Base-by-base conservation (phyloP, 2,888 invertebrate species). In the Scaptomyza flava region DNA sequence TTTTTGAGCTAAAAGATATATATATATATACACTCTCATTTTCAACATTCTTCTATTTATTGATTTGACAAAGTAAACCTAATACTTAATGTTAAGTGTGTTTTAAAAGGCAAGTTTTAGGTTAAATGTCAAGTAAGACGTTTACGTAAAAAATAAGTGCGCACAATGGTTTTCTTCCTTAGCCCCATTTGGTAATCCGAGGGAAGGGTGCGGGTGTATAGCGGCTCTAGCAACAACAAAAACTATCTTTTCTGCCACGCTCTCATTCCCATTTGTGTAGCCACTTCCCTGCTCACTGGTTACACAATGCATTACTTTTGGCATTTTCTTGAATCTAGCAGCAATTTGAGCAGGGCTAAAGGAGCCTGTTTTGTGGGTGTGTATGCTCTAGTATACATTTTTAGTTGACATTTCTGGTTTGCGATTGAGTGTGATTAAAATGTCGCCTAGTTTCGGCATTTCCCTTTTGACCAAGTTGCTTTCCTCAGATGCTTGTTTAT, bases 361-460 rank as follows among this genome's bases (percentile, higher is more conserved):
- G 27, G 23, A 41, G 9, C n/a, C 11, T 36, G 20, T 38, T 36
- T 34, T 38, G 56, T 2, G 27, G 12, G 48, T 23, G 36, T 14
- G 34, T 46, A 31, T 41, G 47, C 33, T 27, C 27, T 27, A 27
- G 27, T 27, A 4, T 5, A 27, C 4, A 23, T 23, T 23, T 23
- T 4, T 23, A 4, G 5, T 27, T 27, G 82, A 67, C 77, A 79
- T 79, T 81, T 79, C 51, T 58, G 33, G 64, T 50, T 77, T 58
- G 52, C 61, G 72, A 75, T 77, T 77, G 67, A 77, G 70, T 70
- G 52, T 68, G 82, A 68, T 81, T 67, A 59, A 79, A 77, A 75
- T 65, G 66, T 74, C 77, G 50, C 57, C 38, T 46, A 30, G 46
- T 50, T 54, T 34, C 6, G 51, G 14, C 20, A 30, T 51, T 46